phyloP scores from a whole-genome alignment of 2,113 vertebrate genomes.

The Gulo gulo region DNA sequence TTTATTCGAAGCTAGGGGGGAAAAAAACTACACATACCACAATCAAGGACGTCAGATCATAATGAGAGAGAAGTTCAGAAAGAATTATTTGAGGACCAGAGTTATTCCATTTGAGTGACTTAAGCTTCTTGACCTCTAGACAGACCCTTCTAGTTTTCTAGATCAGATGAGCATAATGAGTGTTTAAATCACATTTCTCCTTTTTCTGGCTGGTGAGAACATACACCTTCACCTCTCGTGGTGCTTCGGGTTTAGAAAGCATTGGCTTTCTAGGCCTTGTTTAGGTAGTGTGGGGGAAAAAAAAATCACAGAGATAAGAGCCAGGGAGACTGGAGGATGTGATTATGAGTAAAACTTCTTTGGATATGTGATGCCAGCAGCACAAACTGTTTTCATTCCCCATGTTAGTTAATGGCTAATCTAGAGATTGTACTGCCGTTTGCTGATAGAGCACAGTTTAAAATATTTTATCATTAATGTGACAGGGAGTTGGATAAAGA shows the following conservation, averaged over 20 bases:
- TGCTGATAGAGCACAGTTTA: conserved; percentile 43
- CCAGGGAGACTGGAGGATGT: neutral
- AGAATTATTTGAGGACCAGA: neutral
- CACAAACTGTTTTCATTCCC: conserved; percentile 64
- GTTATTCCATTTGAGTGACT: neutral
- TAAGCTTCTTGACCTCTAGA: neutral
- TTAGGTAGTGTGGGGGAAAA: conserved; percentile 8
- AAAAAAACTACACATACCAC: neutral
- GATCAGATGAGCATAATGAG: neutral
- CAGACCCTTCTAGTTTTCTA: neutral
- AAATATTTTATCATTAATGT: conserved; percentile 80
- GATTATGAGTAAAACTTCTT: conserved; percentile 51
- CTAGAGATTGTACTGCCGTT: conserved; percentile 56
- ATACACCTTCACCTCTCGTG: neutral
- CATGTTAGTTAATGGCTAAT: conserved; percentile 66
- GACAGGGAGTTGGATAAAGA: conserved; percentile 73
- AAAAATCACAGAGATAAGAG: conserved; percentile 20
- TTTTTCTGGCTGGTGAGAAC: neutral
- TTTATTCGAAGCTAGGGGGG: neutral
- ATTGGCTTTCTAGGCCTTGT: conserved; percentile 43
- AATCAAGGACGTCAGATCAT: neutral
- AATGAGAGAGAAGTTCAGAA: neutral
- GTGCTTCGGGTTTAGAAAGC: neutral
- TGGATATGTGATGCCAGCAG: conserved; percentile 21
- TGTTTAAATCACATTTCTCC: neutral